Evolutionary conservation across 2,888 invertebrate genomes (phyloP).

Genomic region (Tetragnatha montana): DNA sequence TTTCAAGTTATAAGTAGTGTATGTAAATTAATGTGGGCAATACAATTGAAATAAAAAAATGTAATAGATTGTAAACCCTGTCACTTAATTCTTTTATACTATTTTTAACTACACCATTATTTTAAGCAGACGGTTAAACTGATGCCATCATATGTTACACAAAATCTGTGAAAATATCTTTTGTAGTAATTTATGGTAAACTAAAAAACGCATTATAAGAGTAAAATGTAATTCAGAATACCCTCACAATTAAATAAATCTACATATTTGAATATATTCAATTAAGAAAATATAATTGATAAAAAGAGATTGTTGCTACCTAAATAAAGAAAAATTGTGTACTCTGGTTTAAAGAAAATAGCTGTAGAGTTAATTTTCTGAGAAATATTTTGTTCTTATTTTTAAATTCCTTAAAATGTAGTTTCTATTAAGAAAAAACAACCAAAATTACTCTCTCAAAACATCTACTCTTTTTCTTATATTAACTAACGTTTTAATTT

Average conservation of each 20-base stretch:
- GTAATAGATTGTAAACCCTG: too few species aligned
- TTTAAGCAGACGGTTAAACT: too few species aligned
- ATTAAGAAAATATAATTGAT: background rate
- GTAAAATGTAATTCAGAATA: too few species aligned
- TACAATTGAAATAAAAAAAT: too few species aligned
- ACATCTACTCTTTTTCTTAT: constrained; percentile 26
- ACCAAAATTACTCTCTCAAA: background rate
- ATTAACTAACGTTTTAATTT: constrained; percentile 50
- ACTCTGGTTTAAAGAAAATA: background rate
- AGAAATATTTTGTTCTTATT: constrained; percentile 9
- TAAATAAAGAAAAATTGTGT: background rate
- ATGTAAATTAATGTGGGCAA: too few species aligned
- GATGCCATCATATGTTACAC: too few species aligned
- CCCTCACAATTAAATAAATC: background rate
- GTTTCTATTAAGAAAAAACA: background rate
- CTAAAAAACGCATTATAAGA: too few species aligned
- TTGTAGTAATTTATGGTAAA: too few species aligned
- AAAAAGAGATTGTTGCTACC: background rate
- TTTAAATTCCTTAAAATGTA: constrained; percentile 9
- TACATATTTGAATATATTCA: background rate
- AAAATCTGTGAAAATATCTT: too few species aligned
- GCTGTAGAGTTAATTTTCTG: background rate
- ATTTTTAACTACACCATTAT: too few species aligned
- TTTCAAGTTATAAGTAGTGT: too few species aligned
- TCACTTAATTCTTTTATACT: too few species aligned